Conservation (phyloP, 92 coral and sea anemone species). For the Pocillopora meandrina region DNA sequence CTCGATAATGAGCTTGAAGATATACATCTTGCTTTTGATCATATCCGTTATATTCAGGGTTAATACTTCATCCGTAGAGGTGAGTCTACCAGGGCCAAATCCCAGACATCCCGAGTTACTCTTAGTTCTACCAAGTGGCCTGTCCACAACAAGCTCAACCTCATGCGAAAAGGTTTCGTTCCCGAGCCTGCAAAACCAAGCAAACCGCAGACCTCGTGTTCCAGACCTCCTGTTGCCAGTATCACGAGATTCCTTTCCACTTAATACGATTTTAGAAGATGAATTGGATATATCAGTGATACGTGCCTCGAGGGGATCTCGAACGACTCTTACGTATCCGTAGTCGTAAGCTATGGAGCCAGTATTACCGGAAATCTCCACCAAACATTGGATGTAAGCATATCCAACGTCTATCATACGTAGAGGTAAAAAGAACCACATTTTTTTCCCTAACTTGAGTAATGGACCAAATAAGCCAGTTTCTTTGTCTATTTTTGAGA, state of each 20-base stretch:
- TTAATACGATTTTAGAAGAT: neutral
- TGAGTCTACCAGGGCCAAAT: slow-evolving; percentile 69
- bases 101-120: slow-evolving; percentile 72
- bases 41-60: slow-evolving; percentile 41
- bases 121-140: slow-evolving; percentile 42
- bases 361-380: slow-evolving; percentile 38
- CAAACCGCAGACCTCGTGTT: slow-evolving; percentile 30
- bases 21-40: slow-evolving; percentile 58
- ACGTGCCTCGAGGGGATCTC: slow-evolving; percentile 52
- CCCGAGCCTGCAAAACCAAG: slow-evolving; percentile 60
- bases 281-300: slow-evolving; percentile 44
- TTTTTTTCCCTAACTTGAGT: neutral
- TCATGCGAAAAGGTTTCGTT: slow-evolving; percentile 45
- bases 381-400: slow-evolving; percentile 43
- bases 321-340: slow-evolving; percentile 58
- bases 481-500: slow-evolving; percentile 44
- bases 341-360: slow-evolving; percentile 44
- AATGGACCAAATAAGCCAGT: slow-evolving; percentile 43
- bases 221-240: neutral
- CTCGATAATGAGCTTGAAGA: slow-evolving; percentile 54
- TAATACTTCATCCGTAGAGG: slow-evolving; percentile 33
- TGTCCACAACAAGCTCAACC: slow-evolving; percentile 45
- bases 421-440: neutral
- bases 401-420: slow-evolving; percentile 31
- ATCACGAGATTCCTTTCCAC: slow-evolving; percentile 30